Percentiles rank a stretch among this genome's conserved stretches.
Evolutionary conservation across 2,797 vertebrate species (phyloP).

Genomic region (Melopsittacus undulatus): DNA sequence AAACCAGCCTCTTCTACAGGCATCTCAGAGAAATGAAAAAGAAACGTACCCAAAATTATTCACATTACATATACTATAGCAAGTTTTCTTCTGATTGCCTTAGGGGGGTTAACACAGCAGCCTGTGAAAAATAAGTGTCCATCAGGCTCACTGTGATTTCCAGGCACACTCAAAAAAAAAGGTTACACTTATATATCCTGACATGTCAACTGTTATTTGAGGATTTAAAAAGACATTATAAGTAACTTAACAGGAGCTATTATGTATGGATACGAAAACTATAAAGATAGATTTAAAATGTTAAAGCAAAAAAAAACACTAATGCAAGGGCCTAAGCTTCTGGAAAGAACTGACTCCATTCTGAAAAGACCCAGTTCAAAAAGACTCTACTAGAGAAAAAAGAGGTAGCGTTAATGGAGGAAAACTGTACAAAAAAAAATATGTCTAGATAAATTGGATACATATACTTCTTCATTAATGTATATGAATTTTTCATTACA

Average conservation of each 20-base stretch:
- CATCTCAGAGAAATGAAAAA: slow-evolving; percentile 12
- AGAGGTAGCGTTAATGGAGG: background rate
- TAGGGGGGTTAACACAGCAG: slow-evolving; percentile 16
- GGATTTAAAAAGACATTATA: slow-evolving; percentile 32
- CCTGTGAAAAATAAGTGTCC: slow-evolving; percentile 14
- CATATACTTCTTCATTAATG: background rate
- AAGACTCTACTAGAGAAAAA: background rate
- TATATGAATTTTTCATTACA: background rate
- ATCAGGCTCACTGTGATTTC: background rate
- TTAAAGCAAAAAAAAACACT: background rate
- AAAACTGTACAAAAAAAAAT: background rate
- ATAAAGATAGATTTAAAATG: slow-evolving; percentile 8
- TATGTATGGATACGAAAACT: slow-evolving; percentile 1
- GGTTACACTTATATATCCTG: background rate
- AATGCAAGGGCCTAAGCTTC: background rate
- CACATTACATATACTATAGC: background rate
- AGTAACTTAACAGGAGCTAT: slow-evolving; percentile 32
- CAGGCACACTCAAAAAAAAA: background rate
- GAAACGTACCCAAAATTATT: slow-evolving; percentile 58
- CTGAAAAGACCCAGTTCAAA: background rate
- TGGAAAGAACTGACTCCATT: background rate
- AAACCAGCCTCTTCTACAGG: background rate
- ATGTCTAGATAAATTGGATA: background rate
- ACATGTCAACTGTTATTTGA: slow-evolving; percentile 7
- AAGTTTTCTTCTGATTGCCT: slow-evolving; percentile 31